A percentile compares a stretch with the other conserved stretches of the same genome.
phyloP scores from a whole-genome alignment of 2,113 vertebrate genomes.

The Vicugna pacos region DNA sequence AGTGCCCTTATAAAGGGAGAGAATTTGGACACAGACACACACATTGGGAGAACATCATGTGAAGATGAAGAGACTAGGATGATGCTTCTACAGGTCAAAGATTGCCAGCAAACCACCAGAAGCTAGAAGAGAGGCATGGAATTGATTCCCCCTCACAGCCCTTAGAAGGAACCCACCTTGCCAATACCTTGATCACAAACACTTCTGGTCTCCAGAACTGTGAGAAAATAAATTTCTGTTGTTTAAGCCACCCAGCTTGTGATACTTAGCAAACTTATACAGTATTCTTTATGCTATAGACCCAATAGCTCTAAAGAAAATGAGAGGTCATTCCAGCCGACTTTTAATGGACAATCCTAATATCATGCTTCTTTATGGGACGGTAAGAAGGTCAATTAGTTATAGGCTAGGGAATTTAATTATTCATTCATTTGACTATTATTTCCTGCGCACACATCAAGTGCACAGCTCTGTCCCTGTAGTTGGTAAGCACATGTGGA shows the following conservation, averaged over 20 bases:
- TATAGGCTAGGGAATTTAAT: not conserved
- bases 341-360: not conserved
- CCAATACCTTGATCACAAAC: not conserved
- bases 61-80: not conserved
- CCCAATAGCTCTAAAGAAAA: not conserved
- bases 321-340: not conserved
- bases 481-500: not conserved
- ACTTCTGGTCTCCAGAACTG: not conserved
- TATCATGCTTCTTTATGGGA: not conserved
- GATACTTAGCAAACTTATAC: not conserved
- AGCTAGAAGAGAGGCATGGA: not conserved
- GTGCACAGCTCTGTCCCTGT: not conserved
- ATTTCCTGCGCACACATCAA: not conserved
- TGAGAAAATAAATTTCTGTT: not conserved
- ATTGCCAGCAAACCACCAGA: not conserved
- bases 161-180: not conserved
- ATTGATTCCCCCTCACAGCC: not conserved
- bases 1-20: not conserved
- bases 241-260: not conserved
- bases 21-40: not conserved
- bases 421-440: not conserved
- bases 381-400: not conserved
- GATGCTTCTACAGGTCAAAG: not conserved
- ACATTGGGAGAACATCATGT: not conserved
- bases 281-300: not conserved